Evolutionary conservation across 2,113 vertebrate genomes (phyloP), one percentile per base, ranked within the genome.

Genomic region (Muscicapa adusta): DNA sequence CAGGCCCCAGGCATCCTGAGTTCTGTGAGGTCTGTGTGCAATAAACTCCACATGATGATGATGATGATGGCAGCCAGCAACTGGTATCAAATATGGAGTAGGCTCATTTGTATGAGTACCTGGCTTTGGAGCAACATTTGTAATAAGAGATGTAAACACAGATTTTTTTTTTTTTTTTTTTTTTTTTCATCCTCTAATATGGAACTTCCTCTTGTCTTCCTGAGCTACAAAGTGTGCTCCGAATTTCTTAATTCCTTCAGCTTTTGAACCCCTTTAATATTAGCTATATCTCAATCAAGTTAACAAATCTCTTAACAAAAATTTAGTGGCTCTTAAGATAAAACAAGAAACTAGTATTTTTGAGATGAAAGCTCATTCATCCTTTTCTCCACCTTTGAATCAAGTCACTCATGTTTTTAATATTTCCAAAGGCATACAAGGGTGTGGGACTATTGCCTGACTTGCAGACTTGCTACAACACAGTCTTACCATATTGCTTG

Each of bases 41-140:
- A 33, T 20, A 19, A 68, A 20, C 43, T 5, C 34, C 43, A 4
- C 0, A 3, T 4, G 57, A 6, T 20, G 61, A 6, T 20, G 61
- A 3, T 18, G 74, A 8, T 31, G 75, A 18, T 36, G 84, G 54
- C 19, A 51, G 22, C 29, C n/a, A 60, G 31, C 40, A 47, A 1
- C 6, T 25, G 34, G 14, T 54, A 40, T 5, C 14, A 34, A 4
- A 31, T 22, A 0, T 3, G 34, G 57, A 48, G 15, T 5, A 18
- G 36, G 54, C 23, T 83, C 54, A 18, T 17, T 47, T n/a, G 17
- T 42, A 24, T 18, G 19, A 81, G 53, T 10, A 14, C 24, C 31
- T 67, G 47, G 16, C n/a, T 91, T 76, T 19, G 50, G n/a, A 72
- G 31, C 18, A 68, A 25, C 12, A 9, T 43, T 53, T 79, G 25